Conservation (phyloP, 2,797 vertebrate species). For the Neosilurus hyrtlii region DNA sequence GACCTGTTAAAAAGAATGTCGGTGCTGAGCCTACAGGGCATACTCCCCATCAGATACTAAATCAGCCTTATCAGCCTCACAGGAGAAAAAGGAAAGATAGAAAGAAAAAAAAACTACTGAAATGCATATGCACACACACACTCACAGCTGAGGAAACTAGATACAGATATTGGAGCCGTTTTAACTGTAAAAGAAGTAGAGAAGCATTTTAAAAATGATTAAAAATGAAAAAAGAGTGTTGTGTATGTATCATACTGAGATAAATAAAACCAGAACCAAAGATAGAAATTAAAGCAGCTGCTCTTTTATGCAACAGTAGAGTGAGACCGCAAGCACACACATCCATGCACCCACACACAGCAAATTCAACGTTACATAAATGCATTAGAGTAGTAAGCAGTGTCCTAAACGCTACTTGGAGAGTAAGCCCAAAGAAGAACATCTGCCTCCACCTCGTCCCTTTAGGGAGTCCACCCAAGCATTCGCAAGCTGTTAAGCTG, state of each 20-base stretch:
- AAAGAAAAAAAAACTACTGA: background rate
- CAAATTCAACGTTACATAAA: conserved; percentile 27
- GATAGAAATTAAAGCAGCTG: conserved; percentile 23
- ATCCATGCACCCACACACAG: background rate
- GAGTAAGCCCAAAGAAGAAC: conserved; percentile 34
- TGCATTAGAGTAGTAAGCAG: conserved; percentile 31
- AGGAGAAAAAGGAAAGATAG: background rate
- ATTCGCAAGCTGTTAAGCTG: conserved; percentile 46
- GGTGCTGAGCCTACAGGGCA: conserved; percentile 34
- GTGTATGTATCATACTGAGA: background rate
- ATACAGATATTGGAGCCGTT: background rate
- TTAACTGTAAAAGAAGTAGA: conserved; percentile 7
- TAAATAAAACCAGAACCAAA: conserved; percentile 6
- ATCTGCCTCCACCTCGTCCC: conserved; percentile 17
- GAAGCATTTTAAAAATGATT: conserved; percentile 51
- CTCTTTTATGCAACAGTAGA: conserved; percentile 30
- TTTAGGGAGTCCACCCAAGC: conserved; percentile 46
- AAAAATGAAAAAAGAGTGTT: conserved; percentile 20
- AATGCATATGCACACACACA: background rate
- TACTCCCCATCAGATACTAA: conserved; percentile 52
- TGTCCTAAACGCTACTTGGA: conserved; percentile 24
- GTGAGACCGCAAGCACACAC: conserved; percentile 22
- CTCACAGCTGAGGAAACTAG: background rate
- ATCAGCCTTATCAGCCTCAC: conserved; percentile 51
- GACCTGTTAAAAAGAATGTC: conserved; percentile 40